Conservation (phyloP, 2,113 vertebrate genomes). For the Heterotilapia buettikoferi region DNA sequence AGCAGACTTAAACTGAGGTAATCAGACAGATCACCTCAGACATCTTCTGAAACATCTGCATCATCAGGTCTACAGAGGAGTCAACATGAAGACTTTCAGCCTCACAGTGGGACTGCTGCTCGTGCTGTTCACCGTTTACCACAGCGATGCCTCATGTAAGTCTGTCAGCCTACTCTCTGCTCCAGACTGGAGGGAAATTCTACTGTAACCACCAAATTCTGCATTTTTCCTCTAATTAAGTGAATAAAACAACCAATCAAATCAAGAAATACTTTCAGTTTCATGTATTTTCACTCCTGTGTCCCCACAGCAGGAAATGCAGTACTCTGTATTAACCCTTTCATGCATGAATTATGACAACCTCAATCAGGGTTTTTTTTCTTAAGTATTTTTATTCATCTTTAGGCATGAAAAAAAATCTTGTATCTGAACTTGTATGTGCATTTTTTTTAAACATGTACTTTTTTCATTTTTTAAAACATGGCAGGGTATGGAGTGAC, state of each 20-base stretch:
- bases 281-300: fast-evolving
- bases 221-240: neutral
- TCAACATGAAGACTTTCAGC: fast-evolving
- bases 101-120: neutral
- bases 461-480: neutral
- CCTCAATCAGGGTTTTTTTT: fast-evolving
- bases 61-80: neutral
- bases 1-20: neutral
- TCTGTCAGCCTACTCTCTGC: neutral
- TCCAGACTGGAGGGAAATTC: neutral
- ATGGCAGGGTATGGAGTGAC: fast-evolving
- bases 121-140: neutral
- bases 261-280: neutral
- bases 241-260: neutral
- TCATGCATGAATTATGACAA: fast-evolving
- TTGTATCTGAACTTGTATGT: neutral
- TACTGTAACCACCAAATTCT: neutral
- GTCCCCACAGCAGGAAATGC: neutral
- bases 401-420: neutral
- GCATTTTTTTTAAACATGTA: neutral
- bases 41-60: neutral
- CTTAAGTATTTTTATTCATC: neutral
- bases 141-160: neutral
- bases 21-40: neutral
- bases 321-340: neutral